These are phyloP conservation scores for Onthophagus sagittarius DNA, from an alignment of 2,888 invertebrate genomes.

Conservation along the genomic window DNA sequence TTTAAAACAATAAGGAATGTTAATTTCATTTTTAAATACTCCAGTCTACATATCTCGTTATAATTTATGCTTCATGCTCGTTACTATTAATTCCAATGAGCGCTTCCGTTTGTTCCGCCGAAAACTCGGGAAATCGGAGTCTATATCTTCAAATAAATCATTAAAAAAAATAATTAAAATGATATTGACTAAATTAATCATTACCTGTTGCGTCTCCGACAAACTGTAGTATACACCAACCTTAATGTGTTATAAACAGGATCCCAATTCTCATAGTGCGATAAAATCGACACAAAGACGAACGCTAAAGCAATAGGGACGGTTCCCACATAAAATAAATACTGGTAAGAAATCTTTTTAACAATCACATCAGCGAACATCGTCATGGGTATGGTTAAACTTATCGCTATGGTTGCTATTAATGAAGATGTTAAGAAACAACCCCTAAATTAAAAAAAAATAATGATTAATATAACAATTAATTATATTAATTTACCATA, in stretches of 20 bases:
- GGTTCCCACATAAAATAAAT: conserved; percentile 73
- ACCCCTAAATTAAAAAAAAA: conserved; percentile 64
- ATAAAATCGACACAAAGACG: conserved; percentile 63
- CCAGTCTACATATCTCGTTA: conserved; percentile 6
- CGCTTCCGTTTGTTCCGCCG: conserved; percentile 67
- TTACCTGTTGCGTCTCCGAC: conserved; percentile 53
- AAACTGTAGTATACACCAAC: conserved; percentile 51
- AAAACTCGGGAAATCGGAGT: conserved; percentile 58
- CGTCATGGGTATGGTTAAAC: conserved; percentile 84
- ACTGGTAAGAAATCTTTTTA: conserved; percentile 63
- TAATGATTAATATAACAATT: not conserved
- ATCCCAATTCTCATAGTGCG: conserved; percentile 80
- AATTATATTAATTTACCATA: conserved; percentile 63
- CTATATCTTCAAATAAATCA: conserved; percentile 25
- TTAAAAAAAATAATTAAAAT: not conserved
- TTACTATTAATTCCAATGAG: conserved; percentile 59
- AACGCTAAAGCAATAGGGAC: conserved; percentile 75
- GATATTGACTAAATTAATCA: not conserved
- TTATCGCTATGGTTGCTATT: conserved; percentile 81
- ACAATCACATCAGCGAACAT: conserved; percentile 79
- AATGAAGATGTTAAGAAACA: conserved; percentile 89
- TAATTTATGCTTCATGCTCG: conserved; percentile 54
- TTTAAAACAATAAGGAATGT: conserved; percentile 3
- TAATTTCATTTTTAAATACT: not conserved
- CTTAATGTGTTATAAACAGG: conserved; percentile 61